phyloP scores from a whole-genome alignment of 2,888 invertebrate species.

The Mimas tiliae region DNA sequence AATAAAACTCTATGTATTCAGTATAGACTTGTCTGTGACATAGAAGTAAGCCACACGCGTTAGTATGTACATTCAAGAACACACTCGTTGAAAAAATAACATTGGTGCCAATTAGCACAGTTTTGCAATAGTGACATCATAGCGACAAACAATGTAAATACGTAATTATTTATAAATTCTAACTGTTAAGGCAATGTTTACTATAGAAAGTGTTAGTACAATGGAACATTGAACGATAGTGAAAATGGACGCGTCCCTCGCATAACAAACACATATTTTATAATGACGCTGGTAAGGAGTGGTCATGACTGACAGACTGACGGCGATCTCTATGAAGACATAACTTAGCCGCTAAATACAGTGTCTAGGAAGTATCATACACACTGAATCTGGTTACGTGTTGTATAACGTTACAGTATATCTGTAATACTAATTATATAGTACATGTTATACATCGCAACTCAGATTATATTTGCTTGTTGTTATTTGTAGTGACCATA shows the following conservation, averaged over 20 bases:
- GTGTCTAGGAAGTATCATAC: slow-evolving; percentile 13
- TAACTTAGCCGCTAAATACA: slow-evolving; percentile 1
- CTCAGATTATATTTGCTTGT: neutral
- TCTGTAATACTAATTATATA: slow-evolving; percentile 18
- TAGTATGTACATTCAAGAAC: slow-evolving; percentile 15
- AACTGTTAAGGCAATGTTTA: slow-evolving; percentile 58
- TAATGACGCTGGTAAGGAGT: slow-evolving; percentile 35
- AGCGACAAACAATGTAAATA: slow-evolving; percentile 43
- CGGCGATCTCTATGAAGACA: slow-evolving; percentile 15
- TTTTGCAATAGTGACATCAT: slow-evolving; percentile 50
- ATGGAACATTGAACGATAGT: slow-evolving; percentile 79
- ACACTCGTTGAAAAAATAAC: slow-evolving; percentile 33
- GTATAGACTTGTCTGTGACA: neutral
- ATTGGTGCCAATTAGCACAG: slow-evolving; percentile 36
- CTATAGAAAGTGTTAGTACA: slow-evolving; percentile 77
- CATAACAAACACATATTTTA: slow-evolving; percentile 63
- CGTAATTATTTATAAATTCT: slow-evolving; percentile 54
- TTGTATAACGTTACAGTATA: slow-evolving; percentile 17
- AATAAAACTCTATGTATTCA: neutral
- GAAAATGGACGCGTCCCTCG: slow-evolving; percentile 64
- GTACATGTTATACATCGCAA: slow-evolving; percentile 8
- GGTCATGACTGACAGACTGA: slow-evolving; percentile 23
- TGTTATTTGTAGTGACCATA: slow-evolving; percentile 3
- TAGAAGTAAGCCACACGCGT: slow-evolving; percentile 6
- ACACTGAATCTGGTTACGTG: slow-evolving; percentile 10